These are phyloP conservation scores for Pharmacophagus antenor DNA, from an alignment of 2,888 invertebrate genomes.

Conservation along the genomic window DNA sequence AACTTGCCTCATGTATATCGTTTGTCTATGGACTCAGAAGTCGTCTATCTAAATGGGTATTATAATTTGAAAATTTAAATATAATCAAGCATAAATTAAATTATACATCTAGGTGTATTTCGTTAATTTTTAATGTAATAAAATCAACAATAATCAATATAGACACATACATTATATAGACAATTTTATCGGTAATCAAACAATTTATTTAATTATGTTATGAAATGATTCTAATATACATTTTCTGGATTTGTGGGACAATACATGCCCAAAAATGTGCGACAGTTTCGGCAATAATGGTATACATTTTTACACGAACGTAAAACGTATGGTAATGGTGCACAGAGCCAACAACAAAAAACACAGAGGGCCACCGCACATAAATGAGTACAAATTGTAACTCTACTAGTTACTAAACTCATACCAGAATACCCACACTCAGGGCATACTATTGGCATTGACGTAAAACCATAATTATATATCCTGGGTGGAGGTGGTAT, in stretches of 20 bases:
- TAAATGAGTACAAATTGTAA: constrained; percentile 68
- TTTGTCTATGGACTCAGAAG: neutral
- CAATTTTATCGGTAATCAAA: neutral
- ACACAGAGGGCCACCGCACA: constrained; percentile 63
- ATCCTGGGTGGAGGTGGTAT: constrained; percentile 54
- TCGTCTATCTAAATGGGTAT: neutral
- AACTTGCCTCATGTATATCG: neutral
- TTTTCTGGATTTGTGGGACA: constrained; percentile 65
- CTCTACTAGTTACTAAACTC: constrained; percentile 55
- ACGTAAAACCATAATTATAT: constrained; percentile 59
- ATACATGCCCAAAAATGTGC: constrained; percentile 66
- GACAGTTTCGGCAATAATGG: constrained; percentile 71
- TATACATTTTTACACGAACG: constrained; percentile 73
- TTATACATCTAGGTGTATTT: neutral
- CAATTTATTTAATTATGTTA: neutral
- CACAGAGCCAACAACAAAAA: constrained; percentile 73
- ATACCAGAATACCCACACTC: constrained; percentile 67
- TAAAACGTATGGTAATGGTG: constrained; percentile 65
- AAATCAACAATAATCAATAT: neutral
- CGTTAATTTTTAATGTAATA: neutral
- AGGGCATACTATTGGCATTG: constrained; percentile 61
- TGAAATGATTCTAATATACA: constrained; percentile 31
- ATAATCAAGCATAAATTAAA: neutral
- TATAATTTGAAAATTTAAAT: neutral
- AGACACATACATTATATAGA: neutral